Base-by-base conservation (phyloP, 2,888 invertebrate species). In the Gortyna flavago region DNA sequence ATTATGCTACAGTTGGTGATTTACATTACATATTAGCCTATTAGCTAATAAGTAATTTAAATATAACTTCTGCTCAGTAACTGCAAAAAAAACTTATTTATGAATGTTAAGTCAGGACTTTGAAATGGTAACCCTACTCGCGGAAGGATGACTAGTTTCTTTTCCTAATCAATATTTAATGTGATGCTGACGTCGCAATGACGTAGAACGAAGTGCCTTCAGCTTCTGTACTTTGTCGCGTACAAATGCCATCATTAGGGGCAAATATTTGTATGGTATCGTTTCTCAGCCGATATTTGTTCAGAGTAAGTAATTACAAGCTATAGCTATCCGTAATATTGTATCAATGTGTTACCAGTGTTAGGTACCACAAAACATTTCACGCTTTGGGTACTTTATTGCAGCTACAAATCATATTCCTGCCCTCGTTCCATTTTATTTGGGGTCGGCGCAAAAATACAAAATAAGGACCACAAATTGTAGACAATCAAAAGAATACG, bases 81-180 rank as follows among this genome's bases (percentile, higher is more conserved):
- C 38, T 38, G 38, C 0, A 44, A 44, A 44, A 44, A 3, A 44
- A 44, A 13, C 44, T 44, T 44, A 44, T 44, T 44, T 44, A 16
- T 16, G 44, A 44, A 16, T 16, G 16, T 44, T 16, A 21, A 29
- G 6, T 29, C 59, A 29, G 16, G 29, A 29, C 29, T 16, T 29
- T 29, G 16, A 59, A 59, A 69, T 35, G 69, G 18, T 69, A n/a
- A 18, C 69, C 69, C 18, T 57, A 57, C n/a, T 57, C 21, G 57
- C 18, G 66, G 41, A 54, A 41, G 35, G 18, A 72, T 69, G 61
- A 69, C 48, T 65, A 16, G 16, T 61, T 61, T 54, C n/a, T 77
- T 61, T 62, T 51, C 29, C 48, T 70, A 75, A 83, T 83, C 65
- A 83, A 80, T 72, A 70, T 70, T 69, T 41, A 80, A 84, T 77